Conservation (phyloP, 2,797 vertebrate species). For the Micromesistius poutassou region DNA sequence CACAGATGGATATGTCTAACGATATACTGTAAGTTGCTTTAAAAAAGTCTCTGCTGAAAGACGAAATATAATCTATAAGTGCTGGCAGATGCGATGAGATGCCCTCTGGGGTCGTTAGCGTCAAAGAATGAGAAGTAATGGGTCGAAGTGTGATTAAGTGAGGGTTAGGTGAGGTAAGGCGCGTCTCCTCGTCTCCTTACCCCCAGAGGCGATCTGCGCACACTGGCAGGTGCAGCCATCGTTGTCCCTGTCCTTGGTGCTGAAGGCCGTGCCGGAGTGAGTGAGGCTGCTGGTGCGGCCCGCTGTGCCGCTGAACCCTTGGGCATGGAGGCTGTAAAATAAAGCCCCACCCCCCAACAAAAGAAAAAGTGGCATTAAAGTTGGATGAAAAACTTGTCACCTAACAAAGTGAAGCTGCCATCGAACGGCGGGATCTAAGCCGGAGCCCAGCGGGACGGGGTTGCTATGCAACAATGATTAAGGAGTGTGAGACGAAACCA, state of each 20-base stretch:
- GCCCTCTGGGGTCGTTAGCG: neutral
- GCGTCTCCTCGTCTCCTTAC: conserved; percentile 40
- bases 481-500: neutral
- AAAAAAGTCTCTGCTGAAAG: neutral
- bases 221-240: conserved; percentile 77
- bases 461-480: neutral
- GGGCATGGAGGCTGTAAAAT: conserved; percentile 59
- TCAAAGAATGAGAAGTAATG: neutral
- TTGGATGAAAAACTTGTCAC: neutral
- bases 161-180: neutral
- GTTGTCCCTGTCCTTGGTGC: conserved; percentile 81
- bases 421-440: neutral
- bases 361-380: neutral
- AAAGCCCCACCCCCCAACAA: neutral
- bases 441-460: neutral
- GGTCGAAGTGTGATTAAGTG: neutral
- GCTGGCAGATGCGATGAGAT: neutral
- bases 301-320: conserved; percentile 73
- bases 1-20: neutral
- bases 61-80: neutral
- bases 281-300: conserved; percentile 78
- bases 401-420: neutral
- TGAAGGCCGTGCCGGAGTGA: conserved; percentile 74
- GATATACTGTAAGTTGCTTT: neutral
- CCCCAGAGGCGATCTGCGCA: conserved; percentile 77